Percentiles rank a stretch among this genome's conserved stretches.
Conservation (phyloP, 2,113 vertebrate species). For the Chauna torquata region DNA sequence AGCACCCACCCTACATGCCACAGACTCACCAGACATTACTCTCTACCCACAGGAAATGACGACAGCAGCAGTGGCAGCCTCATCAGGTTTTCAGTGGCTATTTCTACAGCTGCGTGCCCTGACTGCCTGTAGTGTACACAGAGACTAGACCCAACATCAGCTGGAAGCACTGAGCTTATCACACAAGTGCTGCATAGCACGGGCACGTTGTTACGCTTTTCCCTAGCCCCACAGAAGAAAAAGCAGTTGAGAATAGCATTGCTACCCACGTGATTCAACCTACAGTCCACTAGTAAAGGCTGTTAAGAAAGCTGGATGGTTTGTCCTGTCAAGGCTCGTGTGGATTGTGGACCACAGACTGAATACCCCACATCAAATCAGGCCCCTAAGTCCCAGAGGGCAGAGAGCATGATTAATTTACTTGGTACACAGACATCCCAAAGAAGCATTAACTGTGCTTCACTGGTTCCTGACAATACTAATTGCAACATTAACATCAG, state of each 20-base stretch:
- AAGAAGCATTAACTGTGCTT: conserved; percentile 8
- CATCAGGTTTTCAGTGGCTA: not conserved
- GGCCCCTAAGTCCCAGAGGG: not conserved
- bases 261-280: not conserved
- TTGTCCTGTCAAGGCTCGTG: rapidly evolving
- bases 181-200: not conserved
- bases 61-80: not conserved
- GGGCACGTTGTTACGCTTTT: not conserved
- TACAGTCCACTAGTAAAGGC: not conserved
- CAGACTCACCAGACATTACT: not conserved
- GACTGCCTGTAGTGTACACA: not conserved
- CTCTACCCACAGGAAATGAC: not conserved
- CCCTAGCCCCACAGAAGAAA: not conserved
- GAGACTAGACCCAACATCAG: not conserved
- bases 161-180: not conserved
- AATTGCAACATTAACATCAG: conserved; percentile 20
- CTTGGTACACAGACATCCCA: conserved; percentile 3
- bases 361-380: not conserved
- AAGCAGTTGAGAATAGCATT: not conserved
- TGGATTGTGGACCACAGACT: not conserved
- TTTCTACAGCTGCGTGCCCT: not conserved
- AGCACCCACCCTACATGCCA: not conserved
- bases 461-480: not conserved
- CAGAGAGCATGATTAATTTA: not conserved
- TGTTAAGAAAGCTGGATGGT: not conserved